phyloP scores from a whole-genome alignment of 2,888 invertebrate species.

The Cataglyphis livida region DNA sequence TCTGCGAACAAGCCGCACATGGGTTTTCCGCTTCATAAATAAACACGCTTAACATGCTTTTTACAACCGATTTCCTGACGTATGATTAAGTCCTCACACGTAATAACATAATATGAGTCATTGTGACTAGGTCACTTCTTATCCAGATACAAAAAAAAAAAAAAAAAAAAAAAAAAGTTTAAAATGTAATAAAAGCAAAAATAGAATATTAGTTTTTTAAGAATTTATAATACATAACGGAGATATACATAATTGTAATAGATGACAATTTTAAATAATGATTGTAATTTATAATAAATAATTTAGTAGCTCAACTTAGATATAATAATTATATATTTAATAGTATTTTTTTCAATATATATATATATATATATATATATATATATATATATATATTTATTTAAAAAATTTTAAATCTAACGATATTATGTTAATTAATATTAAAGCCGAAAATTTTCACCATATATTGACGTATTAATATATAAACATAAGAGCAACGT shows the following conservation, averaged over 20 bases:
- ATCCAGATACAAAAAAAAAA: not conserved
- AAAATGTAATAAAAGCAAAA: not conserved
- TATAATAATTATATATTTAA: not conserved
- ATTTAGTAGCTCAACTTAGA: not conserved
- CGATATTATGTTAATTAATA: not conserved
- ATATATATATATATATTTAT: not conserved
- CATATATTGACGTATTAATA: too few species aligned
- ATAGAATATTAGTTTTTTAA: not conserved
- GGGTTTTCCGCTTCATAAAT: slow-evolving; percentile 8
- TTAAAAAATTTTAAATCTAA: not conserved
- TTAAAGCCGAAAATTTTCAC: not conserved
- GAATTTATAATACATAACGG: not conserved
- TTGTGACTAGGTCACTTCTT: not conserved
- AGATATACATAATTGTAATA: slow-evolving; percentile 2
- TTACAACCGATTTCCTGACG: not conserved
- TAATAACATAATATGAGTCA: not conserved
- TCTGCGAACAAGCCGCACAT: not conserved
- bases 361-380: too few species aligned
- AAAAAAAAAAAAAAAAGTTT: not conserved
- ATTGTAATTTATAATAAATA: not conserved
- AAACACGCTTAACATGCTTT: not conserved
- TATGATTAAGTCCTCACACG: not conserved
- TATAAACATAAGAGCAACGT: not conserved
- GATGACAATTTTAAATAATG: not conserved
- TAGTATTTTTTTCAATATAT: not conserved